Base-by-base conservation (phyloP, 2,797 vertebrate genomes). In the Betta splendens region DNA sequence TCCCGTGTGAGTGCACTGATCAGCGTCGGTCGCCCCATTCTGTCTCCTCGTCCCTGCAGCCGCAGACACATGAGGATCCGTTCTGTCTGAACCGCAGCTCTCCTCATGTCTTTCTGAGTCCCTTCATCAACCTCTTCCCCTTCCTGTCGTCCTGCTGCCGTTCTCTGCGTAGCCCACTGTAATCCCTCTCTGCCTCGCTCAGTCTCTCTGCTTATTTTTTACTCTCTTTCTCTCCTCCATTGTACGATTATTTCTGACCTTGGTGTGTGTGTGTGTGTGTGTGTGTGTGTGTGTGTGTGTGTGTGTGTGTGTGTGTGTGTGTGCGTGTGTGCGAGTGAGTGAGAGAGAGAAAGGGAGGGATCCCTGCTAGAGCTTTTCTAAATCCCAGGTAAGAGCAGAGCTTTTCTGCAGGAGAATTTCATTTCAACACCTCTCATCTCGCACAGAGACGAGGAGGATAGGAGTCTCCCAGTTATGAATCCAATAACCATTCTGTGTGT, bases 311-410 rank as follows among this genome's bases (percentile, higher is more conserved):
- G 26, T 58, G 42, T 53, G 51, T 67, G 38, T 63, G 42, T 61
- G 45, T 60, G 50, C 38, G 37, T 53, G 66, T 50, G 44, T 53
- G 64, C 33, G 55, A 28, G 59, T 29, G 56, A 32, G 36, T 21
- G 44, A 21, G 29, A 32, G 18, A 40, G 22, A 33, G 40, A 37
- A 29, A 51, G 37, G 68, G 62, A 68, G 63, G 65, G 51, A 72
- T 44, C 43, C 50, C 66, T 54, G 60, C 65, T n/a, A 81, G 84
- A 87, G 84, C 79, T 88, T 89, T 85, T 79, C 81, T 87, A 87
- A 90, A 89, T 88, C 89, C 87, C 74, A 87, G 83, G 85, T 89
- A 90, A 88, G 87, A 85, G 84, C 72, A 79, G 79, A 87, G 89
- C 79, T 86, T 86, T 86, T 87, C 83, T 79, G 83, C 58, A n/a